These are phyloP conservation scores for Nibea albiflora DNA, from an alignment of 2,113 vertebrate genomes.

Conservation along the genomic window DNA sequence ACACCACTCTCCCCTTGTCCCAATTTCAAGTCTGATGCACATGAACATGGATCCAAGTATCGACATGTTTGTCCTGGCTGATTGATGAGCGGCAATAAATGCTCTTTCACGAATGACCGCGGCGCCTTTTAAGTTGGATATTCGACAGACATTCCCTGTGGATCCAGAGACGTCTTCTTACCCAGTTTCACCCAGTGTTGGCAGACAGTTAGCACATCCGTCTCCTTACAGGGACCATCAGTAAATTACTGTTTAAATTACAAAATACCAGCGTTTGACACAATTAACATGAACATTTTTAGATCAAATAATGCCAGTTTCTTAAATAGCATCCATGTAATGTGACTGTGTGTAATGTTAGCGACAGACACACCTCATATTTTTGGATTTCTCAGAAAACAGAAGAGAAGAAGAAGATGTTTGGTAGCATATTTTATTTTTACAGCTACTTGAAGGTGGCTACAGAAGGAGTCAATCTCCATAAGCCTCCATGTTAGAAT, in stretches of 20 bases:
- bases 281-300: too few species aligned
- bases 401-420: too few species aligned
- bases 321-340: too few species aligned
- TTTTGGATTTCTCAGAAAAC: too few species aligned
- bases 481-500: too few species aligned
- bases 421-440: too few species aligned
- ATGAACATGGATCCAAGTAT: constrained; percentile 58
- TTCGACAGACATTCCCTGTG: neutral
- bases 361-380: too few species aligned
- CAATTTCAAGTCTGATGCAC: constrained; percentile 32
- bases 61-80: constrained; percentile 57
- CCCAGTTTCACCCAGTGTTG: neutral
- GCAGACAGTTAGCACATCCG: neutral
- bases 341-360: too few species aligned
- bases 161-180: neutral
- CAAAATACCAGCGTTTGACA: neutral
- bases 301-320: too few species aligned
- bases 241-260: neutral
- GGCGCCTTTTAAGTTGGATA: neutral
- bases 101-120: constrained; percentile 29
- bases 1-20: neutral
- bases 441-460: too few species aligned
- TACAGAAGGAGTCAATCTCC: too few species aligned
- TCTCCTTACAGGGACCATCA: neutral
- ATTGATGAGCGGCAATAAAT: constrained; percentile 62